Conservation (phyloP, 2,888 invertebrate species). For the Lamproptera curius region DNA sequence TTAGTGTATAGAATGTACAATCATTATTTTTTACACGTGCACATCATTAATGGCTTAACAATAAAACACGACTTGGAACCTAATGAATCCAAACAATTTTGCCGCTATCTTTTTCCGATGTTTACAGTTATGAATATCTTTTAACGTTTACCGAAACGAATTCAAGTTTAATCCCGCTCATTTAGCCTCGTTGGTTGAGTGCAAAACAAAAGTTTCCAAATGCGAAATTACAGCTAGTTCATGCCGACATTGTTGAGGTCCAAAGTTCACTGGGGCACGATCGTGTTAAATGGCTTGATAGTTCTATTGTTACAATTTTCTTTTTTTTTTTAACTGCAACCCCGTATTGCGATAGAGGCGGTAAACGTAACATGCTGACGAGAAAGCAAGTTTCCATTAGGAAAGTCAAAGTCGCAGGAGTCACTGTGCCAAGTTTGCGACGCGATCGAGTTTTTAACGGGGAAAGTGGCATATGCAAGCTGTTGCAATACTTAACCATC, state of each 20-base stretch:
- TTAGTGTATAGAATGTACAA: conserved; percentile 6
- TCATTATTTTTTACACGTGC: conserved; percentile 9
- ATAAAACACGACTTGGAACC: conserved; percentile 5
- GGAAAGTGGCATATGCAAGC: conserved; percentile 14
- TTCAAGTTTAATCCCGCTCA: conserved; percentile 1
- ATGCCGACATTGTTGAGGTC: too few species aligned
- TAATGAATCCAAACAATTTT: conserved; percentile 2
- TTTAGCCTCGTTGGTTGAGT: conserved; percentile 1
- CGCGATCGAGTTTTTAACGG: conserved; percentile 20
- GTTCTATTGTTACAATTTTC: too few species aligned
- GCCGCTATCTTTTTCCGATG: neutral
- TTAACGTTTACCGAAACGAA: conserved; percentile 3
- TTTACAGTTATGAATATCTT: conserved; percentile 3
- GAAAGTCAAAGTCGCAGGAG: conserved; percentile 24
- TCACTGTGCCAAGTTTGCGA: conserved; percentile 20
- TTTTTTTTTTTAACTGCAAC: too few species aligned
- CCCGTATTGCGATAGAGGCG: too few species aligned
- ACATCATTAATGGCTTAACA: conserved; percentile 12
- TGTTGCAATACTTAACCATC: conserved; percentile 3
- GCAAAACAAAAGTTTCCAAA: neutral
- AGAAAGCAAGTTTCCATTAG: conserved; percentile 26
- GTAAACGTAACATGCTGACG: too few species aligned
- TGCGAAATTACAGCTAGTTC: conserved; percentile 5
- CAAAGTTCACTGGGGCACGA: too few species aligned
- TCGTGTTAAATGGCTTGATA: too few species aligned